Evolutionary conservation across 2,888 invertebrate species (phyloP).

Genomic region (Amphipoea lucens): DNA sequence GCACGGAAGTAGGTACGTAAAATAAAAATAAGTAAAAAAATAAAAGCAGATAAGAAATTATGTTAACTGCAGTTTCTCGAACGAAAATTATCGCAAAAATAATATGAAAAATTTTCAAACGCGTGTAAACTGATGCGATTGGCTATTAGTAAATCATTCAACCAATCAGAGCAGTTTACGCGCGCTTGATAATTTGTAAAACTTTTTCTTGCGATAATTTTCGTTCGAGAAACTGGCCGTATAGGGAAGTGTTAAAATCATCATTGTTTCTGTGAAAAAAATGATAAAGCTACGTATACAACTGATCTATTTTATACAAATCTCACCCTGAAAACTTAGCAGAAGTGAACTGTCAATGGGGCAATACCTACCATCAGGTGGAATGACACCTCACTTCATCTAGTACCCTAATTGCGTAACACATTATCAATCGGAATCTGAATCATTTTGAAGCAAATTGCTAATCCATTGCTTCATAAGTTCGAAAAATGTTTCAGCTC

Average conservation of each 20-base stretch:
- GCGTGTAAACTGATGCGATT: neutral
- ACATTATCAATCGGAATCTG: no score
- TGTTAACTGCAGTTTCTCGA: neutral
- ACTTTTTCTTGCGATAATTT: no score
- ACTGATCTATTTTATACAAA: no score
- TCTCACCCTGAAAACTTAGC: neutral
- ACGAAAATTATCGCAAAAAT: neutral
- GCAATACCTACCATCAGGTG: neutral
- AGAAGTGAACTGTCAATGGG: neutral
- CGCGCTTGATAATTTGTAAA: neutral
- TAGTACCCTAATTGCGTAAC: no score
- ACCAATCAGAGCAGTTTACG: neutral
- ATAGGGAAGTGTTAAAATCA: neutral
- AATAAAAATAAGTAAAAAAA: neutral
- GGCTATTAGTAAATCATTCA: neutral
- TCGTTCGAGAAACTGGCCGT: neutral
- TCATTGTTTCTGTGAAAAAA: neutral
- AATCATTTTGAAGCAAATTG: no score
- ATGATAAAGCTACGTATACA: no score
- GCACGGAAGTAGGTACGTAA: neutral
- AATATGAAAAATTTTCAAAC: neutral
- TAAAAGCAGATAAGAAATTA: neutral
- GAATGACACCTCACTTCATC: neutral
- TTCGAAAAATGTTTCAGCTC: no score
- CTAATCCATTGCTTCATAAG: no score